Percentiles rank a stretch among this genome's conserved stretches.
Evolutionary conservation across 2,797 vertebrate genomes (phyloP).

Genomic region (Psittacula echo): DNA sequence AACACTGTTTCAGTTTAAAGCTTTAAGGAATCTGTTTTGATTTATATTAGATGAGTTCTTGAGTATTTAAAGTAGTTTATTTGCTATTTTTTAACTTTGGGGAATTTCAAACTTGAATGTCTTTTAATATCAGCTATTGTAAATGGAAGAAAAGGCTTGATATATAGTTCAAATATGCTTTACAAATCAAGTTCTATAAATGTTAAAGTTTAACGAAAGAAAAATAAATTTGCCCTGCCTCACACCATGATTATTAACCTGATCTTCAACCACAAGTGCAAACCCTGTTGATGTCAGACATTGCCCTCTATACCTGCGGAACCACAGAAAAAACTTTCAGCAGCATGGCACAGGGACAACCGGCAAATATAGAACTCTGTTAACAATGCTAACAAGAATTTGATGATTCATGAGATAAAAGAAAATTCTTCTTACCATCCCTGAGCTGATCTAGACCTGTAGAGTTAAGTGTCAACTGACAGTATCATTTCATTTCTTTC

Average conservation of each 20-base stretch:
- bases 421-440: neutral
- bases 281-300: neutral
- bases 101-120: neutral
- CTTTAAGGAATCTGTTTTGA: neutral
- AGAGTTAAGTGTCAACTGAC: neutral
- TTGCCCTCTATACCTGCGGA: neutral
- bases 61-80: conserved; percentile 16
- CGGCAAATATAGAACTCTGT: neutral
- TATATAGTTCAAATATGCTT: neutral
- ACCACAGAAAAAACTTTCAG: neutral
- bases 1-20: conserved; percentile 4
- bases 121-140: neutral
- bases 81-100: neutral
- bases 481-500: neutral
- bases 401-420: neutral
- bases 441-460: neutral
- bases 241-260: neutral
- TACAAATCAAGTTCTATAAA: neutral
- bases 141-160: neutral
- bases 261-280: neutral
- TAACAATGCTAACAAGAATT: neutral
- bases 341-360: neutral
- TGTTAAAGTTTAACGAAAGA: neutral
- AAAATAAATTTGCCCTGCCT: neutral
- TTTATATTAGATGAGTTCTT: conserved; percentile 17